Conservation (phyloP, 2,797 vertebrate species). For the Salmo trutta region DNA sequence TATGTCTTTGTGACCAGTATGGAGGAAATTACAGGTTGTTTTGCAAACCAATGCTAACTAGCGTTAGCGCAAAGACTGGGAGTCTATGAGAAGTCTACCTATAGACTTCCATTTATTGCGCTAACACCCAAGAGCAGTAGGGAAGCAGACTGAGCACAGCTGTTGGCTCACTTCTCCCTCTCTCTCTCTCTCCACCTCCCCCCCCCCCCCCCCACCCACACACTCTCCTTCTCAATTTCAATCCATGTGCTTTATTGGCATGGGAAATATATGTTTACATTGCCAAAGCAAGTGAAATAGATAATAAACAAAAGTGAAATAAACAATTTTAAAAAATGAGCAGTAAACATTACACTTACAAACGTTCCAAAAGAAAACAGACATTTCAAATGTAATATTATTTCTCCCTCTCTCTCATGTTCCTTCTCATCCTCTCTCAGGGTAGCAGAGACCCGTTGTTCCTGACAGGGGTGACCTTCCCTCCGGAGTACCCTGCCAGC, state of each 20-base stretch:
- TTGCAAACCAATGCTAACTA: too few relatives aligned
- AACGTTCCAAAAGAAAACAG: too few relatives aligned
- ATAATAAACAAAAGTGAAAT: too few relatives aligned
- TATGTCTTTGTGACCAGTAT: too few relatives aligned
- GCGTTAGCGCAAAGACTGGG: too few relatives aligned
- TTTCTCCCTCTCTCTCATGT: constrained; percentile 39
- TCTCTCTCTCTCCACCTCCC: constrained; percentile 26
- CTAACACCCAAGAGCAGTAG: constrained; percentile 19
- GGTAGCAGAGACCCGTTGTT: constrained; percentile 95
- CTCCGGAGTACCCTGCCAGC: constrained; percentile 88
- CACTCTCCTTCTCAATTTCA: neutral
- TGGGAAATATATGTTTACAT: too few relatives aligned
- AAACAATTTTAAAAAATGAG: too few relatives aligned
- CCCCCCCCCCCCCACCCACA: neutral
- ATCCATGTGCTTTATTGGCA: too few relatives aligned
- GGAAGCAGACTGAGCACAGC: constrained; percentile 57
- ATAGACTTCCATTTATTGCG: neutral
- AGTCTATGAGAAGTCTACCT: too few relatives aligned
- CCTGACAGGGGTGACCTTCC: constrained; percentile 93
- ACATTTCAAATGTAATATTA: neutral
- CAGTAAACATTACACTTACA: too few relatives aligned
- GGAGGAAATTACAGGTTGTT: too few relatives aligned
- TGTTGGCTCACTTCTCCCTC: constrained; percentile 65
- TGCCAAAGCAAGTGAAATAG: too few relatives aligned
- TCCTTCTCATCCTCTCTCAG: constrained; percentile 68